Conservation (phyloP, 2,888 invertebrate species). For the Salticus scenicus region DNA sequence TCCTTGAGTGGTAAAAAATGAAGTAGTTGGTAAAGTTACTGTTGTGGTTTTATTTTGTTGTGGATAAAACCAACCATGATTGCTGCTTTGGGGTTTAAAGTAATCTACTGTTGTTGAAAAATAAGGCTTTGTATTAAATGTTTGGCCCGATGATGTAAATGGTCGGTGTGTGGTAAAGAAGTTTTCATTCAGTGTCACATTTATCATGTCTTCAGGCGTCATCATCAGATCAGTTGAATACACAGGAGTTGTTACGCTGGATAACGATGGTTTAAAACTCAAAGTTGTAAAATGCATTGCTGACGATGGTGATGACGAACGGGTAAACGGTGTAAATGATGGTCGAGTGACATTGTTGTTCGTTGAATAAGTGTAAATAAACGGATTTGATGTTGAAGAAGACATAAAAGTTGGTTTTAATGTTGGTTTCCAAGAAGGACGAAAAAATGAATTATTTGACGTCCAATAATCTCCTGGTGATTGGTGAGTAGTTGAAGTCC, state of each 20-base stretch:
- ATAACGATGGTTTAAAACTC: not conserved
- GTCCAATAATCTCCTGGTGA: not conserved
- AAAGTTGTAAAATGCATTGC: not conserved
- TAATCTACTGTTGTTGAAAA: too few relatives aligned
- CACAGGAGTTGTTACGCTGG: not conserved
- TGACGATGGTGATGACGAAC: not conserved
- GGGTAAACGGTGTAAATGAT: not conserved
- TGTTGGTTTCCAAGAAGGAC: slow-evolving; percentile 42
- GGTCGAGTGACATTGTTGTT: not conserved
- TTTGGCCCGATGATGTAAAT: too few relatives aligned
- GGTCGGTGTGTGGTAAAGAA: too few relatives aligned
- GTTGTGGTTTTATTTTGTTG: too few relatives aligned
- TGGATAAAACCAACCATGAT: too few relatives aligned
- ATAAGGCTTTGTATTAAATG: too few relatives aligned
- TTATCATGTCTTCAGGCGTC: too few relatives aligned
- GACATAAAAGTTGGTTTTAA: slow-evolving; percentile 2
- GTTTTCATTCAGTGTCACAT: too few relatives aligned
- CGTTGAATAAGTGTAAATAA: not conserved
- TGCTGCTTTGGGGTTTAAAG: too few relatives aligned
- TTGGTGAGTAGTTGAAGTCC: not conserved
- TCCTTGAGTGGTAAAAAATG: too few relatives aligned
- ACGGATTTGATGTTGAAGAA: not conserved
- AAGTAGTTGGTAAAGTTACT: too few relatives aligned
- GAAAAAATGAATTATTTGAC: not conserved
- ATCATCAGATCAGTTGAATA: not conserved